A percentile compares a stretch with the other conserved stretches of the same genome.
Conservation (phyloP, 2,888 invertebrate species). For the Dasysyrphus tricinctus region DNA sequence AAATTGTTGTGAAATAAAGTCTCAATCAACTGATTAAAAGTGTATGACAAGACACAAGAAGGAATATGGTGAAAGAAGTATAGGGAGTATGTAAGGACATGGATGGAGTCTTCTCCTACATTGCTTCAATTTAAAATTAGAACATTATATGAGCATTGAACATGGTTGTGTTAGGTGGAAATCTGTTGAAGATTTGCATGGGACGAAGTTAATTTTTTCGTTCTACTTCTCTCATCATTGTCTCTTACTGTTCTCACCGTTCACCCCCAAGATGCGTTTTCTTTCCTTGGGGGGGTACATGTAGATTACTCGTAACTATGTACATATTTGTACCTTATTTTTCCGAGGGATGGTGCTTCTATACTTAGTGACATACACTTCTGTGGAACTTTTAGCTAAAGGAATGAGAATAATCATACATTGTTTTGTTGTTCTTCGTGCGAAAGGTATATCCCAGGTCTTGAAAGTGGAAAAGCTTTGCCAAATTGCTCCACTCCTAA, state of each 20-base stretch:
- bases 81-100: conserved; percentile 46
- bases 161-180: conserved; percentile 34
- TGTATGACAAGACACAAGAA: background rate
- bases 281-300: background rate
- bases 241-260: background rate
- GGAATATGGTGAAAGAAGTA: background rate
- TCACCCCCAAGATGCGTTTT: conserved; percentile 16
- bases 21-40: background rate
- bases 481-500: conserved; percentile 46
- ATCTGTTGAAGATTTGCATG: conserved; percentile 52
- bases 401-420: conserved; percentile 52
- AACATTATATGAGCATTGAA: conserved; percentile 43
- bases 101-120: conserved; percentile 38
- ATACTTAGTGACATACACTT: conserved; percentile 15
- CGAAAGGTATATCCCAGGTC: conserved; percentile 21
- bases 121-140: conserved; percentile 66
- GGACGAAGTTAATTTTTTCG: conserved; percentile 50
- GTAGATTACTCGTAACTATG: background rate
- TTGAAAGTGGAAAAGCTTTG: conserved; percentile 3
- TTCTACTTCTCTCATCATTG: conserved; percentile 19
- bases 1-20: background rate
- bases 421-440: conserved; percentile 55
- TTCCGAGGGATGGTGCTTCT: conserved; percentile 13
- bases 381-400: conserved; percentile 12
- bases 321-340: conserved; percentile 1